Evolutionary conservation across 2,888 invertebrate species (phyloP).

Genomic region (Lasioglossum calceatum): DNA sequence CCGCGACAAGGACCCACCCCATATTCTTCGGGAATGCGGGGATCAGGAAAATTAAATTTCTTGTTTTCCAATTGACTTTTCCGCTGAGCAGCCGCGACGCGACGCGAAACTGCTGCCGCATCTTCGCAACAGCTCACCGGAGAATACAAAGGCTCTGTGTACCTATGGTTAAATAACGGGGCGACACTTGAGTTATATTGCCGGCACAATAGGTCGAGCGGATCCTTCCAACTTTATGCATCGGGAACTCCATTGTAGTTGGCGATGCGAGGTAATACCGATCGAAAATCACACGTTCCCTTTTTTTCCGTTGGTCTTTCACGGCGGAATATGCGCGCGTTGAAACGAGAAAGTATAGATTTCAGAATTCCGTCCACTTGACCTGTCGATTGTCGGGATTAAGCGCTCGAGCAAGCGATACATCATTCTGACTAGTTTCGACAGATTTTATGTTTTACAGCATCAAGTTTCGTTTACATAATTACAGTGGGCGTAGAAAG

Average conservation of each 20-base stretch:
- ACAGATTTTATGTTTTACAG: background rate
- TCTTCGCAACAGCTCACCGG: slow-evolving; percentile 32
- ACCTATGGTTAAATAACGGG: slow-evolving; percentile 62
- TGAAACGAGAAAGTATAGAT: background rate
- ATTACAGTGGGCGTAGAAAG: too few species aligned
- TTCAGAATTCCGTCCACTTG: background rate
- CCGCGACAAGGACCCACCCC: background rate
- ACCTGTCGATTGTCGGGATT: background rate
- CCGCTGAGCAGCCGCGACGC: background rate
- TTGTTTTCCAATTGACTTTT: slow-evolving; percentile 76
- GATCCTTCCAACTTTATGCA: slow-evolving; percentile 55
- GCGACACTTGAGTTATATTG: slow-evolving; percentile 58
- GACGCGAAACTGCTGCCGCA: background rate
- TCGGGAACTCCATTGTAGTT: slow-evolving; percentile 54
- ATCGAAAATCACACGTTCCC: slow-evolving; percentile 20
- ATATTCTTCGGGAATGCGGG: background rate
- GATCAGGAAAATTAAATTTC: slow-evolving; percentile 72
- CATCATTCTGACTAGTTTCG: background rate
- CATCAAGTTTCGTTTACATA: background rate
- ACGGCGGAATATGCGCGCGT: background rate
- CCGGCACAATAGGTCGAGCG: slow-evolving; percentile 55
- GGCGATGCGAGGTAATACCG: slow-evolving; percentile 48
- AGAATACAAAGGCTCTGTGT: slow-evolving; percentile 42
- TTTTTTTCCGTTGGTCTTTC: background rate
- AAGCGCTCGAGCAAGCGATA: background rate